Base-by-base conservation (phyloP, 2,797 vertebrate species). In the Gallirallus australis region DNA sequence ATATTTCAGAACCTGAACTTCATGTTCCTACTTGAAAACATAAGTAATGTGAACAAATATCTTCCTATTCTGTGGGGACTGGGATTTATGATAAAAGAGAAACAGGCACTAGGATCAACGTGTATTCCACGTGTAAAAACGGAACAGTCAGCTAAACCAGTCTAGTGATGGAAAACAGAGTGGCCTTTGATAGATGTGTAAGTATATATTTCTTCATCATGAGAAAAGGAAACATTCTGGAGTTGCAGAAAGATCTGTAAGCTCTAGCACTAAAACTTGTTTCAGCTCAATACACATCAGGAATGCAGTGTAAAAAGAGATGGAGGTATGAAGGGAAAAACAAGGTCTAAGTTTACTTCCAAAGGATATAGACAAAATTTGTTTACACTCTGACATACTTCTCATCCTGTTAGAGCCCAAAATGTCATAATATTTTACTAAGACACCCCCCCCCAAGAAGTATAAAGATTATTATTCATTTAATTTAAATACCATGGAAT, bases 81-180 rank as follows among this genome's bases (percentile, higher is more conserved):
- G 53, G 48, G 79, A 90, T 96, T 95, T 92, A 76, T 71, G 69
- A 94, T 88, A 78, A 96, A 95, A 96, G 76, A 47, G 83, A 86
- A 92, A 28, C 69, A 87, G 78, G 69, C 76, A 42, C 42, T 61
- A 81, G 69, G 27, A 90, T 42, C 65, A 89, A 60, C 45, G 64
- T 81, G 56, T 52, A 27, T 59, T 90, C 77, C 42, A 48, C 2
- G 5, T 13, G 23, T 42, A 56, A 72, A 86, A 84, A 84, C 23
- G 52, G 53, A 91, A 33, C 53, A 71, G 63, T 66, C 88, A 82
- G 76, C 57, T 89, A 87, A 82, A 76, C 15, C 13, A 65, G 33
- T 4, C 20, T 16, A 52, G 40, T 92, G 94, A 95, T 82, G 63
- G 82, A 87, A 94, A 89, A 88, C 77, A 95, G 72, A 86, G 73